These are phyloP conservation scores for Gnatocerus cornutus DNA, from an alignment of 2,888 invertebrate species.

Conservation along the genomic window DNA sequence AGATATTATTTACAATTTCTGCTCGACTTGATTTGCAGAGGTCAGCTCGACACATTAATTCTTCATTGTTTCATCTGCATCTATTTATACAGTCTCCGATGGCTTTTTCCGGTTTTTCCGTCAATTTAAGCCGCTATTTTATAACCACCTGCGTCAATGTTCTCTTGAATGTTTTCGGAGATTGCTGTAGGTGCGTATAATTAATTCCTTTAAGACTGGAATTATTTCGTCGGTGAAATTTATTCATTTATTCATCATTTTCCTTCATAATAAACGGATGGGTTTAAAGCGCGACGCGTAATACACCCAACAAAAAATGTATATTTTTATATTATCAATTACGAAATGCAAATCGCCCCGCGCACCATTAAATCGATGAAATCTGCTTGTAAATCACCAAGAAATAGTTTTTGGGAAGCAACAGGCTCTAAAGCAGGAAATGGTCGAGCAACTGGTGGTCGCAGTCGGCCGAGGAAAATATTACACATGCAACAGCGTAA, in stretches of 20 bases:
- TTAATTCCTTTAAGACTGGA: constrained; percentile 38
- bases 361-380: constrained; percentile 44
- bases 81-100: too few relatives aligned
- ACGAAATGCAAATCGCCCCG: constrained; percentile 25
- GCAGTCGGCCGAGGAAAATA: constrained; percentile 63
- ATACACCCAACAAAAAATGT: constrained; percentile 19
- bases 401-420: constrained; percentile 64
- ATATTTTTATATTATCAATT: constrained; percentile 34
- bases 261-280: constrained; percentile 37
- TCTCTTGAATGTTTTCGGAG: constrained; percentile 16
- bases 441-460: constrained; percentile 60
- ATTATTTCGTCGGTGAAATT: constrained; percentile 25
- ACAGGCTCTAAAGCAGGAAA: constrained; percentile 57
- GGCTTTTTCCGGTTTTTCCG: background rate
- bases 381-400: constrained; percentile 62
- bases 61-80: too few relatives aligned
- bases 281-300: constrained; percentile 20
- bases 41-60: too few relatives aligned
- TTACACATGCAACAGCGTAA: constrained; percentile 70
- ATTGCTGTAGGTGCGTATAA: constrained; percentile 13
- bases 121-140: constrained; percentile 6
- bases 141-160: constrained; percentile 5
- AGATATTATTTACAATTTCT: too few relatives aligned
- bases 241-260: constrained; percentile 43
- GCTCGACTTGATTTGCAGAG: too few relatives aligned